phyloP scores from a whole-genome alignment of 1,140 invertebrate species.

The Tetranychus urticae region DNA sequence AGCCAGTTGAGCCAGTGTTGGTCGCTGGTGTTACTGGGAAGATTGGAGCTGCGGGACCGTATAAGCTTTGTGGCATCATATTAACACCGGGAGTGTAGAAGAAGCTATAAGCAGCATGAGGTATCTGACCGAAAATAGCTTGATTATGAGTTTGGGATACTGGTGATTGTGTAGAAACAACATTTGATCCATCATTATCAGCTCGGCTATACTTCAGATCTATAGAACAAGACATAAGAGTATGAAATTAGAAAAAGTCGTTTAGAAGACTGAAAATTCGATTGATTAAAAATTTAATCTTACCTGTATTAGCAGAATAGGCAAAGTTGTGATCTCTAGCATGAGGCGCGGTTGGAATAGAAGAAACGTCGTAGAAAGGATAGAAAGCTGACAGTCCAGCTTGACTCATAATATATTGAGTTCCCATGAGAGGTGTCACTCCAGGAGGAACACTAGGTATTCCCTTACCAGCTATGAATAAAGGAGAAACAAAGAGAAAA shows the following conservation, averaged over 20 bases:
- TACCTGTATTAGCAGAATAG: neutral
- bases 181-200: neutral
- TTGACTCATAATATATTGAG: conserved; percentile 2
- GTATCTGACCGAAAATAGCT: neutral
- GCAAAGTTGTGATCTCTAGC: neutral
- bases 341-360: neutral
- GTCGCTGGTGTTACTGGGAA: neutral
- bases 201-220: neutral
- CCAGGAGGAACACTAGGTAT: neutral
- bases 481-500: neutral
- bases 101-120: neutral
- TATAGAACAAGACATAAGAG: neutral
- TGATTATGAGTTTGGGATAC: conserved; percentile 1
- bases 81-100: conserved; percentile 1
- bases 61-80: conserved; percentile 1
- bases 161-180: conserved; percentile 1
- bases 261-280: neutral
- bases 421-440: neutral
- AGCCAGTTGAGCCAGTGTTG: neutral
- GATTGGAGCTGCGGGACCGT: neutral
- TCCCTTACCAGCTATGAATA: neutral
- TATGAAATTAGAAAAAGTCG: neutral
- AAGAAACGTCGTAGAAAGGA: neutral
- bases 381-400: neutral
- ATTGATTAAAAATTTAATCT: neutral